Evolutionary conservation across 2,797 vertebrate species (phyloP).

Genomic region (Mus minutoides): DNA sequence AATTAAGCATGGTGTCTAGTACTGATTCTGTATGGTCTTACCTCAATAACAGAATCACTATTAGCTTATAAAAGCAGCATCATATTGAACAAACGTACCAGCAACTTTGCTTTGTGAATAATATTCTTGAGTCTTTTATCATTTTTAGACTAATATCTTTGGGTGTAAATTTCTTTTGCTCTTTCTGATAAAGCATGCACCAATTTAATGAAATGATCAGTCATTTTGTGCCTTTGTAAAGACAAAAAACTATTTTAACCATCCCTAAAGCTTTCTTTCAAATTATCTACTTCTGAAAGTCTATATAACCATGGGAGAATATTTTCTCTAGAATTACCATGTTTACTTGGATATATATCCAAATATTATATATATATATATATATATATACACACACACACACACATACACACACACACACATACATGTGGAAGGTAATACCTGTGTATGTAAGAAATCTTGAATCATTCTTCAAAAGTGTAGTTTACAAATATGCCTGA

Average conservation of each 20-base stretch:
- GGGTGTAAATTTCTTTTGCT: not conserved
- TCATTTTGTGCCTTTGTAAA: not conserved
- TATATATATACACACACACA: no score
- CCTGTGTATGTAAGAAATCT: not conserved
- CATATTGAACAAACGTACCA: not conserved
- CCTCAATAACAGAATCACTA: not conserved
- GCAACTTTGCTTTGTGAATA: not conserved
- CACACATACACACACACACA: no score
- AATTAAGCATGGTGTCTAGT: not conserved
- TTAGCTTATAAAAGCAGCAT: not conserved
- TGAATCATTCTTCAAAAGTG: not conserved
- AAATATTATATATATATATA: not conserved
- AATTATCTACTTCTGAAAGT: not conserved
- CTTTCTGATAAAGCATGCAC: not conserved
- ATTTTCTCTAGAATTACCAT: not conserved
- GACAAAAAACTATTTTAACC: not conserved
- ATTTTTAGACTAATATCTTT: not conserved
- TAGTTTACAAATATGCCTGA: not conserved
- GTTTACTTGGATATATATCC: not conserved
- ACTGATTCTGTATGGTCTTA: not conserved
- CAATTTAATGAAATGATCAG: not conserved
- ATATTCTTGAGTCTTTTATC: not conserved
- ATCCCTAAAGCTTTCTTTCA: not conserved
- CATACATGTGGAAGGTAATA: not conserved
- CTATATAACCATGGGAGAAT: not conserved